A percentile compares a stretch with the other conserved stretches of the same genome.
These are phyloP conservation scores for Noctua fimbriata DNA, from an alignment of 2,888 invertebrate species.

Conservation along the genomic window DNA sequence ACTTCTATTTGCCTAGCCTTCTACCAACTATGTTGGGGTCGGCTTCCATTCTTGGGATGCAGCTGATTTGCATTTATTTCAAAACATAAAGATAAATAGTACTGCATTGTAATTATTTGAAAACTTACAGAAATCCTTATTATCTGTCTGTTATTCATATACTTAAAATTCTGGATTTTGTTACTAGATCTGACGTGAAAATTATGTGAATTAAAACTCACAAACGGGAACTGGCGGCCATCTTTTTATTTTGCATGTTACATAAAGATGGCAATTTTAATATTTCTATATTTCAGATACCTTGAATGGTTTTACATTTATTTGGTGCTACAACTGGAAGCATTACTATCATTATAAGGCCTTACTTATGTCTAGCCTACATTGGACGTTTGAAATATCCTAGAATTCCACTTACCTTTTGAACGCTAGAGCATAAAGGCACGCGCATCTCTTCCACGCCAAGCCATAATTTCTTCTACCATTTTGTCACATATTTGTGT, in stretches of 20 bases:
- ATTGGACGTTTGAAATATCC: not conserved
- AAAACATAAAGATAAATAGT: not conserved
- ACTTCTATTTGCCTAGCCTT: not conserved
- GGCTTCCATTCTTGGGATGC: not conserved
- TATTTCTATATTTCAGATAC: not conserved
- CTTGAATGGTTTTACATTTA: not conserved
- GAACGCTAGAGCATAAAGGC: too few species aligned
- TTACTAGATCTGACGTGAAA: not conserved
- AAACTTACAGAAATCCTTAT: constrained; percentile 10
- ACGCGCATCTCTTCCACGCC: too few species aligned
- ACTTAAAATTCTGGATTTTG: not conserved
- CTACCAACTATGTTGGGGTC: not conserved
- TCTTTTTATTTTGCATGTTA: not conserved
- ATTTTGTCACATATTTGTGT: too few species aligned
- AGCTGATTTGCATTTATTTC: not conserved
- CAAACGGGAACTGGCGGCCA: not conserved
- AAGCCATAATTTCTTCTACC: too few species aligned
- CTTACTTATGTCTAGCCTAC: not conserved
- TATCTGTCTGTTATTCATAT: constrained; percentile 3
- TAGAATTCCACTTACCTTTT: not conserved
- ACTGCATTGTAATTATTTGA: constrained; percentile 19
- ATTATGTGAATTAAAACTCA: not conserved
- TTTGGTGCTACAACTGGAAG: not conserved
- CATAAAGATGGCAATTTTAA: not conserved
- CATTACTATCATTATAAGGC: not conserved